Evolutionary conservation across 2,797 vertebrate genomes (phyloP).

Genomic region (Otus scops): DNA sequence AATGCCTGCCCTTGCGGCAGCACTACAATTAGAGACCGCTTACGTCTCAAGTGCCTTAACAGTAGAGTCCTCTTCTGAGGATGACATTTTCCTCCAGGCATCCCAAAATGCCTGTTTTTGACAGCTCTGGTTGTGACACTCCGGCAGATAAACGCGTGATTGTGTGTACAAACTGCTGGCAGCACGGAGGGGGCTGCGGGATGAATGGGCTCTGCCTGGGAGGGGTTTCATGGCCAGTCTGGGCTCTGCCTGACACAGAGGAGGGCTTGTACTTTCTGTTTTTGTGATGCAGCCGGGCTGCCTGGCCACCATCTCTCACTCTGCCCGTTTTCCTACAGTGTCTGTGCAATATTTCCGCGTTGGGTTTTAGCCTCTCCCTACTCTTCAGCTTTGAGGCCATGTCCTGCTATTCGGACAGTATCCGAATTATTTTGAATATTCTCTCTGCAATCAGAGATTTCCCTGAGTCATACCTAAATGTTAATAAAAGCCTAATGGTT

Average conservation of each 20-base stretch:
- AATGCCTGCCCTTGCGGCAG: not conserved
- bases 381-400: not conserved
- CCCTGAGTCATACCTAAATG: constrained; percentile 44
- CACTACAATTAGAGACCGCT: not conserved
- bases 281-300: fast-evolving
- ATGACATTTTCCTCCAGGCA: constrained; percentile 47
- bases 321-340: fast-evolving
- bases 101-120: constrained; percentile 29
- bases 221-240: not conserved
- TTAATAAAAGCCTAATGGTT: constrained; percentile 61
- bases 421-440: constrained; percentile 16
- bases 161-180: constrained; percentile 33
- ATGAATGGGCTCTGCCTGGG: not conserved
- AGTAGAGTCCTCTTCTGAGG: constrained; percentile 32
- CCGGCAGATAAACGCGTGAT: constrained; percentile 35
- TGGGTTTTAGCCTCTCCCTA: not conserved
- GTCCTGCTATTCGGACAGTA: not conserved
- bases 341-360: fast-evolving
- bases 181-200: not conserved
- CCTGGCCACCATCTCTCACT: not conserved
- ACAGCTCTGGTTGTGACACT: not conserved
- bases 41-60: constrained; percentile 1
- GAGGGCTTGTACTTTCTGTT: not conserved
- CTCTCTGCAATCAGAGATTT: not conserved
- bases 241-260: not conserved